These are phyloP conservation scores for Neosalanx taihuensis DNA, from an alignment of 2,797 vertebrate species.

Conservation along the genomic window DNA sequence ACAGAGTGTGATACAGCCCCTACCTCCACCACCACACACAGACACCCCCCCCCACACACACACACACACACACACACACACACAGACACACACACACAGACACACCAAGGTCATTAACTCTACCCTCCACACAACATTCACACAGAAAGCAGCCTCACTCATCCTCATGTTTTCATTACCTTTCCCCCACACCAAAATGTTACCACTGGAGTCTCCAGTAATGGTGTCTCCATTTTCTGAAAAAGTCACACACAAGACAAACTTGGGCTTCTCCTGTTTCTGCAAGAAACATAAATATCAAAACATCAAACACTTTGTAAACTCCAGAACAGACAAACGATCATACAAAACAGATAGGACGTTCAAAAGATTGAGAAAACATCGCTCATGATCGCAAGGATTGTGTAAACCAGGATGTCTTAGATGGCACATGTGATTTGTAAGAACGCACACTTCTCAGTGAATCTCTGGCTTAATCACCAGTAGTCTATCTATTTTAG, in stretches of 20 bases:
- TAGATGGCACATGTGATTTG: too few species aligned
- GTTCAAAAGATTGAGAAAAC: slow-evolving; percentile 8
- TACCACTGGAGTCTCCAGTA: slow-evolving; percentile 97
- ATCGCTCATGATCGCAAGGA: neutral
- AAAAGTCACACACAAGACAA: slow-evolving; percentile 96
- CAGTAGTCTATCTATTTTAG: too few species aligned
- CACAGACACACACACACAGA: neutral
- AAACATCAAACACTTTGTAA: slow-evolving; percentile 29
- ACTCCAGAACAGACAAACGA: slow-evolving; percentile 31
- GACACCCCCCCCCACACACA: too few species aligned
- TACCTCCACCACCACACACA: neutral
- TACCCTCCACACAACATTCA: slow-evolving; percentile 16
- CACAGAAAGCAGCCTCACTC: slow-evolving; percentile 17
- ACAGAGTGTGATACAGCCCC: neutral
- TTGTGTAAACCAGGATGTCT: too few species aligned
- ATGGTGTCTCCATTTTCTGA: slow-evolving; percentile 97
- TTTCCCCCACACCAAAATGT: slow-evolving; percentile 99
- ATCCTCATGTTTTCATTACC: slow-evolving; percentile 66
- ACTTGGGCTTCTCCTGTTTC: slow-evolving; percentile 99
- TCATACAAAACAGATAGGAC: slow-evolving; percentile 13
- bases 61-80: neutral
- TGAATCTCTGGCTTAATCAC: too few species aligned
- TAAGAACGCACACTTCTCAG: too few species aligned
- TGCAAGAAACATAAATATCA: slow-evolving; percentile 65
- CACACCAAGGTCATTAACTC: neutral